Percentiles rank a stretch among this genome's conserved stretches.
These are phyloP conservation scores for Zosterops lateralis DNA, from an alignment of 2,113 vertebrate genomes.

Conservation along the genomic window DNA sequence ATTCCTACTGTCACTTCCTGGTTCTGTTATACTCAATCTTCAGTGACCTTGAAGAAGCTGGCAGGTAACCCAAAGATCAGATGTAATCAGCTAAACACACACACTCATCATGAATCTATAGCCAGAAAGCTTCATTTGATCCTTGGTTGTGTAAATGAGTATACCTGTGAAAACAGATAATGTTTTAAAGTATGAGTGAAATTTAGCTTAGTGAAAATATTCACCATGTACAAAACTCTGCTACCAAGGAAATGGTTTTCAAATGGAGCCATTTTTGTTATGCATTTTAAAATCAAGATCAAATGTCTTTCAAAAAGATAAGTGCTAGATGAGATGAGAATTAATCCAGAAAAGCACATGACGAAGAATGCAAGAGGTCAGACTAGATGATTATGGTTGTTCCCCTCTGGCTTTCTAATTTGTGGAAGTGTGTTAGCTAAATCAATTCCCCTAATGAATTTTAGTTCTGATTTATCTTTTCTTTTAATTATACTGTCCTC, in stretches of 20 bases:
- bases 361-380: background rate
- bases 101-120: background rate
- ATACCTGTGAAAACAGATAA: background rate
- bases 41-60: background rate
- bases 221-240: background rate
- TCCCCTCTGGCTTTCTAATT: background rate
- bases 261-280: background rate
- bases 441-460: background rate
- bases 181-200: background rate
- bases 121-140: background rate
- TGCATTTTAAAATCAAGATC: background rate
- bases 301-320: background rate
- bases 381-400: background rate
- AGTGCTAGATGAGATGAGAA: background rate
- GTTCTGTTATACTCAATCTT: background rate
- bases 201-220: background rate
- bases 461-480: background rate
- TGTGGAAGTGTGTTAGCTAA: background rate
- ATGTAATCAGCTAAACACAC: background rate
- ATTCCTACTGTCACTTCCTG: background rate
- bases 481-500: background rate
- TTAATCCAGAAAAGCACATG: background rate
- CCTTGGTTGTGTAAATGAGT: background rate
- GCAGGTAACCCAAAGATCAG: background rate
- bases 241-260: background rate